Percentiles rank a stretch among this genome's conserved stretches.
These are phyloP conservation scores for Ceratina japonica DNA, from an alignment of 1,140 invertebrate species.

Conservation along the genomic window DNA sequence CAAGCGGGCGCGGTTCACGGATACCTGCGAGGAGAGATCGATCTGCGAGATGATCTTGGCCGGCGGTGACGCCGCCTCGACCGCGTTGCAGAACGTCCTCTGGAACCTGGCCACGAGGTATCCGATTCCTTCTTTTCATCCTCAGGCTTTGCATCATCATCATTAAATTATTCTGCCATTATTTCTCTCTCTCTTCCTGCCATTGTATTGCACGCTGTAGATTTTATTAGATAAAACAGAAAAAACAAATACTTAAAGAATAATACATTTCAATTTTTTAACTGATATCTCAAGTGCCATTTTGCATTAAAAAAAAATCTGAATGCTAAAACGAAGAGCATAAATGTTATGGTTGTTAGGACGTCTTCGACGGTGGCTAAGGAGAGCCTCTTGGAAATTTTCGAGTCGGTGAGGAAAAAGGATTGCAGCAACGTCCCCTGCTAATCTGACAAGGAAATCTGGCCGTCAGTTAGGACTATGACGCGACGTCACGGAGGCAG, in stretches of 20 bases:
- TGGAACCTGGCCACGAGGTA: slow-evolving; percentile 72
- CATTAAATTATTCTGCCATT: no score
- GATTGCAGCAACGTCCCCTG: slow-evolving; percentile 66
- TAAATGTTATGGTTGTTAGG: slow-evolving; percentile 57
- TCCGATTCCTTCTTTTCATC: slow-evolving; percentile 29
- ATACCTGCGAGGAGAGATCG: slow-evolving; percentile 69
- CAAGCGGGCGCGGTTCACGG: slow-evolving; percentile 48
- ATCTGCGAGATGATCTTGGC: slow-evolving; percentile 71
- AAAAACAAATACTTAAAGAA: no score
- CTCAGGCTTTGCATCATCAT: no score
- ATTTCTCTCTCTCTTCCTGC: no score
- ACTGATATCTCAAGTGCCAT: no score
- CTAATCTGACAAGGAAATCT: slow-evolving; percentile 27
- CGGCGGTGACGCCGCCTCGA: slow-evolving; percentile 61
- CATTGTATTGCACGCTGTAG: no score
- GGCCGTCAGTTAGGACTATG: no score
- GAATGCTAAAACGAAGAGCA: no score
- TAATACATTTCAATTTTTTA: no score
- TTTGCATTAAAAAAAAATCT: no score
- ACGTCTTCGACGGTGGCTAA: slow-evolving; percentile 61
- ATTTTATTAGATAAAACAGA: no score
- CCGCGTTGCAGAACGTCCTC: slow-evolving; percentile 66
- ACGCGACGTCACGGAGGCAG: no score
- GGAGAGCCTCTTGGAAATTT: slow-evolving; percentile 69
- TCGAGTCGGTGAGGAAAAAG: slow-evolving; percentile 70